These are phyloP conservation scores for Mallotus villosus DNA, from an alignment of 2,797 vertebrate genomes.

Conservation along the genomic window DNA sequence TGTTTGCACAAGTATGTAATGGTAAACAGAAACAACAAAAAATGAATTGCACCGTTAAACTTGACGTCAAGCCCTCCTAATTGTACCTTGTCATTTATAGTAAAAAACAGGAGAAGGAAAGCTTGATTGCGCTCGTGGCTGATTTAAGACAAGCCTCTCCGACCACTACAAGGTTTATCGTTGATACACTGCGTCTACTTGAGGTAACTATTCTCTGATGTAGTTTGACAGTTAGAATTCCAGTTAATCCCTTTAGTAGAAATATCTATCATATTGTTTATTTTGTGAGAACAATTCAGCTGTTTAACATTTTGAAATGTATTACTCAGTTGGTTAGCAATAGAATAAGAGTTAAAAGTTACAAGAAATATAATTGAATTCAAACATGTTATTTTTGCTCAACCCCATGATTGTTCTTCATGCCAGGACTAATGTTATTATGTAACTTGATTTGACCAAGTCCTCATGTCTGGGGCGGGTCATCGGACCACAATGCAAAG, in stretches of 20 bases:
- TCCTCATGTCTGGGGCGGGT: slow-evolving; percentile 10
- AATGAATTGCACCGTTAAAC: background rate
- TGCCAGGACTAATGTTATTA: background rate
- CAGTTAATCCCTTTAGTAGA: too few species aligned
- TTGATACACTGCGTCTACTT: slow-evolving; percentile 65
- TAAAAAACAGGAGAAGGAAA: slow-evolving; percentile 56
- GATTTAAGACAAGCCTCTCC: slow-evolving; percentile 63
- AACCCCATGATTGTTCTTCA: background rate
- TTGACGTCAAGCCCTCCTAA: background rate
- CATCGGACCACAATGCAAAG: slow-evolving; percentile 13
- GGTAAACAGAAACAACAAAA: background rate
- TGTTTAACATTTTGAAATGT: background rate
- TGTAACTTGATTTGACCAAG: slow-evolving; percentile 19
- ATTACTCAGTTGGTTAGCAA: too few species aligned
- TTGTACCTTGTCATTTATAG: slow-evolving; percentile 42
- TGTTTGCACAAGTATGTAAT: slow-evolving; percentile 67
- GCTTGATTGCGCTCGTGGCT: slow-evolving; percentile 69
- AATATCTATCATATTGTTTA: background rate
- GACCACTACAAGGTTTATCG: slow-evolving; percentile 50
- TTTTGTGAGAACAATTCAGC: background rate
- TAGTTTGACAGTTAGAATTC: background rate
- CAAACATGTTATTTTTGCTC: background rate
- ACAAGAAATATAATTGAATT: too few species aligned
- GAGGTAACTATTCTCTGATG: slow-evolving; percentile 61
- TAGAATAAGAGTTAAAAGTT: too few species aligned